phyloP scores from a whole-genome alignment of 2,797 vertebrate species.

The Danio albolineatus region DNA sequence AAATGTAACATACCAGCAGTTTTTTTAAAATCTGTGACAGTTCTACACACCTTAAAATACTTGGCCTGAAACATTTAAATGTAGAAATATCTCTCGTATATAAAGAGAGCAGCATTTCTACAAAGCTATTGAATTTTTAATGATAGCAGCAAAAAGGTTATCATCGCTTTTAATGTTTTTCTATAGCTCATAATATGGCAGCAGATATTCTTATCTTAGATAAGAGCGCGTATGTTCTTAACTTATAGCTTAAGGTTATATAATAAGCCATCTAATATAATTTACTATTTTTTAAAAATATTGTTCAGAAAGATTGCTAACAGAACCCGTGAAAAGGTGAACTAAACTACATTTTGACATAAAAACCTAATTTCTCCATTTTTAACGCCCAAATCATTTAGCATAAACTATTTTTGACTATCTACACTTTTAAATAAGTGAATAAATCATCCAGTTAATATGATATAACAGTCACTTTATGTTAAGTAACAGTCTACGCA shows the following conservation, averaged over 20 bases:
- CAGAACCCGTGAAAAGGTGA: slow-evolving; percentile 9
- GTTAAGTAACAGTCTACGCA: slow-evolving; percentile 78
- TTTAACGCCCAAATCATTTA: not conserved
- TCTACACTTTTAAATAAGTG: slow-evolving; percentile 35
- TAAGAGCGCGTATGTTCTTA: slow-evolving; percentile 36
- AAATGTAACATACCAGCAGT: slow-evolving; percentile 71
- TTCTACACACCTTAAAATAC: slow-evolving; percentile 71
- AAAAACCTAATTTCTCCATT: not conserved
- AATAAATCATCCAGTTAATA: slow-evolving; percentile 50
- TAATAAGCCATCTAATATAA: slow-evolving; percentile 38
- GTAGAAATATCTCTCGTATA: slow-evolving; percentile 57
- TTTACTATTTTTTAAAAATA: slow-evolving; percentile 19
- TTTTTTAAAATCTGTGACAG: slow-evolving; percentile 75
- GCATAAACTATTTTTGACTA: slow-evolving; percentile 4
- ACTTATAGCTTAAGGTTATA: slow-evolving; percentile 1
- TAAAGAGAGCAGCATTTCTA: slow-evolving; percentile 53
- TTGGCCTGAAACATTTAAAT: slow-evolving; percentile 72
- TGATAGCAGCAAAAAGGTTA: slow-evolving; percentile 67
- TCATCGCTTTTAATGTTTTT: slow-evolving; percentile 60
- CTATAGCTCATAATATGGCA: slow-evolving; percentile 48
- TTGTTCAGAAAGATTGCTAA: slow-evolving; percentile 17
- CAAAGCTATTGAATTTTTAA: slow-evolving; percentile 29
- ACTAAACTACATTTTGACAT: not conserved
- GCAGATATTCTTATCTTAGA: slow-evolving; percentile 36
- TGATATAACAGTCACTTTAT: slow-evolving; percentile 77